These are phyloP conservation scores for Apodemus speciosus DNA, from an alignment of 2,113 vertebrate species.

Conservation along the genomic window DNA sequence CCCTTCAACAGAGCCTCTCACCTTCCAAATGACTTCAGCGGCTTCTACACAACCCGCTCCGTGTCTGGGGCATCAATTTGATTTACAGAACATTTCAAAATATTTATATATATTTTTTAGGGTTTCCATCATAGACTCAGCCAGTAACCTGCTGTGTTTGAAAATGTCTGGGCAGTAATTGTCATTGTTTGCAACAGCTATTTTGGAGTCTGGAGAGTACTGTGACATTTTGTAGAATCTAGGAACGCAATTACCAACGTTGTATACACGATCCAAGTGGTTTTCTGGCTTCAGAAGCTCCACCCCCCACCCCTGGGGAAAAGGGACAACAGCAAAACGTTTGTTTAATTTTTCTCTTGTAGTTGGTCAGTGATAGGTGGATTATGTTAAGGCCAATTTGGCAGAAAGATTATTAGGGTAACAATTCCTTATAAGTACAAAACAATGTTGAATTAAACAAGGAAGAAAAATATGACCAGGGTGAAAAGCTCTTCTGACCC, in stretches of 20 bases:
- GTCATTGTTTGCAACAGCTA: conserved; percentile 84
- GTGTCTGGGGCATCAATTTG: conserved; percentile 81
- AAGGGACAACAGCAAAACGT: conserved; percentile 82
- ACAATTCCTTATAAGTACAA: conserved; percentile 89
- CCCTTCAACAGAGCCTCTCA: conserved; percentile 58
- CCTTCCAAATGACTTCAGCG: conserved; percentile 81
- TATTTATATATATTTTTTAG: conserved; percentile 86
- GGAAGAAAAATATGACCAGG: conserved; percentile 64
- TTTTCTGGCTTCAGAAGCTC: conserved; percentile 86
- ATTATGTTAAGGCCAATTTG: conserved; percentile 83
- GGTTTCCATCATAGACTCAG: conserved; percentile 84
- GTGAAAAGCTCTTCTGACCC: conserved; percentile 64
- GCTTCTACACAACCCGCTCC: conserved; percentile 81
- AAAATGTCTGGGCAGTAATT: conserved; percentile 86
- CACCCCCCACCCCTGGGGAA: conserved; percentile 72
- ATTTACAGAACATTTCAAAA: conserved; percentile 86
- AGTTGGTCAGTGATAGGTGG: conserved; percentile 84
- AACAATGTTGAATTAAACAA: conserved; percentile 80
- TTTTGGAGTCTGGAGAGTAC: conserved; percentile 83
- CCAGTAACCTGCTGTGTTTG: conserved; percentile 88
- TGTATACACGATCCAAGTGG: conserved; percentile 86
- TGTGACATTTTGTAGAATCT: conserved; percentile 81
- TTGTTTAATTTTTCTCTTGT: conserved; percentile 85
- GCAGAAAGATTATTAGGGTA: conserved; percentile 83
- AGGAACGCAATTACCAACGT: conserved; percentile 85